Base-by-base conservation (phyloP, 2,113 vertebrate species). In the Oreochromis tanganicae region DNA sequence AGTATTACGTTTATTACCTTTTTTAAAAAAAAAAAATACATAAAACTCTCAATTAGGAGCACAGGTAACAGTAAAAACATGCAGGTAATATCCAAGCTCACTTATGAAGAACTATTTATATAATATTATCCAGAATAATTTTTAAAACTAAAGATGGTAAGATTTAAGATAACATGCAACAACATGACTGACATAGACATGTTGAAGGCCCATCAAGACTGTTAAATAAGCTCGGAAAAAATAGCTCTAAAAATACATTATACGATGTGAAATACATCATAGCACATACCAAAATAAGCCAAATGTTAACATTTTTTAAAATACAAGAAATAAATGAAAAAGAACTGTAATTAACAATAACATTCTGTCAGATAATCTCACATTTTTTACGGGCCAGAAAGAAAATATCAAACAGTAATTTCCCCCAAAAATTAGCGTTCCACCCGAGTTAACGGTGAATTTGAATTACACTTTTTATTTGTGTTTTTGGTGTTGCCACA, bases 11-110 rank as follows among this genome's bases (percentile, higher is more conserved):
- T 27, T 73, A 73, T 46, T 27, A 73, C 3, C 11, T 73, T 14
- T 68, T 68, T 21, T 5, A 3, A 0, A 68, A 34, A 9, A 9
- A 9, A n/a, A n/a, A n/a, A 38, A n/a, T 46, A 75, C 4, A 0
- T 48, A 48, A 48, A 48, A 48, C 43, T 29, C 24, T 78, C 9
- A 50, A 32, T 50, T 78, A 11, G 27, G 6, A 50, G 19, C 24
- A 50, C 46, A 4, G 71, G 16, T 19, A 50, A 50, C 71, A 78
- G 43, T 78, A 78, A 78, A 73, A 32, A 0, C 43, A 78, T 50
- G 43, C 6, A 78, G 41, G 24, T 50, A 50, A 78, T 27, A 50
- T 16, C 27, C 3, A 50, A n/a, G 9, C 27, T 50, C 43, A 78
- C 4, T 75, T 32, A 32, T 32, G 16, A 29, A 75, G 16, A 48